Base-by-base conservation (phyloP, 2,888 invertebrate genomes). In the Drosophila recens region DNA sequence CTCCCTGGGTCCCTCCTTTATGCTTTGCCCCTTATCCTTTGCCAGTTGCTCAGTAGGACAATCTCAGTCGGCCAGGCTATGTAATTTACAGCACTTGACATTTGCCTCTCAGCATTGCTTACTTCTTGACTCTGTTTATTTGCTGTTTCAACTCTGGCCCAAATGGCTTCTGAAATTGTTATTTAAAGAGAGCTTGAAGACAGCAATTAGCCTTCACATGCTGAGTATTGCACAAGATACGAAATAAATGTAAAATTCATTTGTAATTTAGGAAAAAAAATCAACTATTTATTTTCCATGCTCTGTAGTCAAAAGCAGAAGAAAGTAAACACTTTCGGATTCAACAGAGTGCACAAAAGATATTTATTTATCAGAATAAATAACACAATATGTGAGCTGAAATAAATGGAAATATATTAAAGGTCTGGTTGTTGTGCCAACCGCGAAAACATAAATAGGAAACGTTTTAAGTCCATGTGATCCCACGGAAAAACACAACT, bases 11-110 rank as follows among this genome's bases (percentile, higher is more conserved):
- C 9, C n/a, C 20, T 43, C 5, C 20, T 30, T 63, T 33, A 30
- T 40, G 30, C 59, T 6, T 4, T 68, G 67, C 63, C 62, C 52
- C 46, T 27, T 72, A 52, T 53, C 59, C 48, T 51, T 38, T 62
- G 36, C 36, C 62, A 62, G 63, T 54, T 61, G 49, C 13, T 61
- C 65, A 69, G 62, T 51, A 20, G 53, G 54, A 33, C 74, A 66
- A 58, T 34, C 69, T 72, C 13, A 27, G 74, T 59, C 58, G 64
- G 57, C 48, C 68, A 57, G 48, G 62, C 74, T 54, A 56, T 67
- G 63, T 57, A 80, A 68, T 84, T 74, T 56, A 58, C 56, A 72
- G 56, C 63, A 72, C 81, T 87, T 78, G 84, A 86, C 77, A 72
- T 72, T 85, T 67, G 63, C 15, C 42, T 43, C 43, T 33, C 45